phyloP scores from a whole-genome alignment of 2,888 invertebrate genomes.

The Ptycholaimellus sp. region DNA sequence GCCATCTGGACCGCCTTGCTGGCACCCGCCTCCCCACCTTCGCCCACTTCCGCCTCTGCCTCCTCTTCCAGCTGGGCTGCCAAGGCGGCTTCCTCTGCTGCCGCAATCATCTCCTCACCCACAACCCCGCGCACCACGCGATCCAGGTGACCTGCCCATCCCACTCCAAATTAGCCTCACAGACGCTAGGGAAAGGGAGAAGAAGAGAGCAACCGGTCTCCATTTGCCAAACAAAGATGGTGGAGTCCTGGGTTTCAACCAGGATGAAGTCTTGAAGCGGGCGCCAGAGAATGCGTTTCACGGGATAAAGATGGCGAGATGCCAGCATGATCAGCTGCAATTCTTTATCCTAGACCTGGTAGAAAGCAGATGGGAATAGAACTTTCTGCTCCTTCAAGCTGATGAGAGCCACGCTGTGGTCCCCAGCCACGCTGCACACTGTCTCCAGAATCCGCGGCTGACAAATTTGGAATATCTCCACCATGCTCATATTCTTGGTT shows the following conservation, averaged over 20 bases:
- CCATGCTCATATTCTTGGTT: no score
- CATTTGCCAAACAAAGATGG: constrained; percentile 99
- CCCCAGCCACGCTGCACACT: constrained; percentile 82
- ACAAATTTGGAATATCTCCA: no score
- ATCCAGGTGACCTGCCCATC: constrained; percentile 54
- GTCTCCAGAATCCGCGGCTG: constrained; percentile 73
- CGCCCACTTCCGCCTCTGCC: no score
- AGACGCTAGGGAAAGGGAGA: neutral
- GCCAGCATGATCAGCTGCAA: constrained; percentile 82
- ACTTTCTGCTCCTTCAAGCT: constrained; percentile 77
- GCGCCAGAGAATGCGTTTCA: constrained; percentile 41
- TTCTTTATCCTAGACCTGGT: no score
- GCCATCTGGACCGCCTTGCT: constrained; percentile 87
- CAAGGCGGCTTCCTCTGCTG: constrained; percentile 3
- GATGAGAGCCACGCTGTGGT: constrained; percentile 81
- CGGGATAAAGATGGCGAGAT: constrained; percentile 75
- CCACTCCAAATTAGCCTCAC: neutral
- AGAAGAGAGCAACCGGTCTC: constrained; percentile 44
- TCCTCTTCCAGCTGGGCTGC: constrained; percentile 3
- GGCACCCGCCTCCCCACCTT: constrained; percentile 42
- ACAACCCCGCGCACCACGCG: constrained; percentile 78
- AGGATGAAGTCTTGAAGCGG: constrained; percentile 88
- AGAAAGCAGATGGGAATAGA: no score
- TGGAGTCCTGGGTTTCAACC: constrained; percentile 84
- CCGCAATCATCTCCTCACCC: constrained; percentile 34